Evolutionary conservation across 2,113 vertebrate genomes (phyloP), one percentile per base, ranked within the genome.

Genomic region (Peromyscus leucopus): DNA sequence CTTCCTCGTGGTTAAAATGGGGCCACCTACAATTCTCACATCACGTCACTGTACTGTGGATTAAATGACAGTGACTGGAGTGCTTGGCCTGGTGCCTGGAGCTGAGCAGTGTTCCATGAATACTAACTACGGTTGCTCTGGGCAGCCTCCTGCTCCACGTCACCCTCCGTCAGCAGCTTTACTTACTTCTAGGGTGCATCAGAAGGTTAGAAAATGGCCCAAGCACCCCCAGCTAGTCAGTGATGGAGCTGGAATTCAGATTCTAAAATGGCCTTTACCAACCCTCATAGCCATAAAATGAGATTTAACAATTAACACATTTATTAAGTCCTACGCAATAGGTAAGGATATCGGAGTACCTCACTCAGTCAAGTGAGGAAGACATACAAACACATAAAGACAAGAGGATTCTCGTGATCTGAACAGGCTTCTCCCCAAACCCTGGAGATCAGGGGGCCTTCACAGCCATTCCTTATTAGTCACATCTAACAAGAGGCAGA

Each of bases 291-390:
- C 67, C 46, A 83, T 8, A 71, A 65, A 79, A 74, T 0, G 83
- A n/a, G 87, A 89, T 31, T 39, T 39, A 71, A 91, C 36, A 90
- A 92, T 17, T 86, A 78, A 90, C 87, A 76, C 57, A 57, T 59
- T 55, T 84, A 69, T 21, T 71, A 95, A 26, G 63, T 46, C 86
- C n/a, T 87, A n/a, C 31, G 3, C 48, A 71, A 7, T 22, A 26
- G 19, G 61, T 42, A 80, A 96, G 46, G 42, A 16, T 67, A 59
- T 51, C 1, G 10, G 17, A 16, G 39, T n/a, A 39, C 9, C n/a
- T 36, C 75, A 65, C 22, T 33, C 24, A 36, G 28, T 61, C 12
- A 36, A 67, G 24, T 1, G 7, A 36, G 59, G 39, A 16, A 82
- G 59, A 61, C 19, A 88, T 1, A 39, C 17, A 48, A 10, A 95